A percentile compares a stretch with the other conserved stretches of the same genome.
Evolutionary conservation across 2,797 vertebrate genomes (phyloP).

Genomic region (Anguilla pacifica): DNA sequence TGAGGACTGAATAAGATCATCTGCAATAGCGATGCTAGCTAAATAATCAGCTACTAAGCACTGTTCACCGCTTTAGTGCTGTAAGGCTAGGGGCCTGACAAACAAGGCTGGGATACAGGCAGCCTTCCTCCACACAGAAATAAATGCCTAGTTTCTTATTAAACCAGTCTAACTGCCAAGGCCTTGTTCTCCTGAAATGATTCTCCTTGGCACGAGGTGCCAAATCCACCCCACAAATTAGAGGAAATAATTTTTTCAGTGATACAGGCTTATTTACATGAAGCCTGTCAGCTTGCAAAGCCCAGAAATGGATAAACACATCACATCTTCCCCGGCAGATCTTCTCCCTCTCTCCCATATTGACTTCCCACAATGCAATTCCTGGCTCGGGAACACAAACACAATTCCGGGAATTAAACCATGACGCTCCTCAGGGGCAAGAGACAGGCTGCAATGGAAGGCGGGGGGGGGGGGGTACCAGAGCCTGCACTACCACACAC

Average conservation of each 20-base stretch:
- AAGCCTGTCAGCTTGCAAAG: background rate
- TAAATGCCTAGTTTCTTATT: background rate
- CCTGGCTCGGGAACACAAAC: background rate
- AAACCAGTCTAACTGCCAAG: background rate
- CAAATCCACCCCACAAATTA: slow-evolving; percentile 5
- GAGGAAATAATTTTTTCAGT: background rate
- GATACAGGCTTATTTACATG: background rate
- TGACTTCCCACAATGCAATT: background rate
- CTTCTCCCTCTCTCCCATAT: background rate
- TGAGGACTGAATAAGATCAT: no score
- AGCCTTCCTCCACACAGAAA: background rate
- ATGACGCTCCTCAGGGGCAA: background rate
- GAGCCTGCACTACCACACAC: no score
- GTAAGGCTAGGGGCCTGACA: background rate
- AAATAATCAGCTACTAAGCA: background rate
- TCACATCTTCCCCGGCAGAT: background rate
- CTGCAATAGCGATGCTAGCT: background rate
- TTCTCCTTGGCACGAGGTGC: background rate
- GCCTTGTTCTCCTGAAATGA: background rate
- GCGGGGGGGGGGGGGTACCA: no score
- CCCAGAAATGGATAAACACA: background rate
- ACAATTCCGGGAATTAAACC: background rate
- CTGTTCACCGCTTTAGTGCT: background rate
- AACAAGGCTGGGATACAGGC: background rate
- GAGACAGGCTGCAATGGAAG: background rate